Evolutionary conservation across 2,888 invertebrate species (phyloP).

Genomic region (Habrosyne pyritoides): DNA sequence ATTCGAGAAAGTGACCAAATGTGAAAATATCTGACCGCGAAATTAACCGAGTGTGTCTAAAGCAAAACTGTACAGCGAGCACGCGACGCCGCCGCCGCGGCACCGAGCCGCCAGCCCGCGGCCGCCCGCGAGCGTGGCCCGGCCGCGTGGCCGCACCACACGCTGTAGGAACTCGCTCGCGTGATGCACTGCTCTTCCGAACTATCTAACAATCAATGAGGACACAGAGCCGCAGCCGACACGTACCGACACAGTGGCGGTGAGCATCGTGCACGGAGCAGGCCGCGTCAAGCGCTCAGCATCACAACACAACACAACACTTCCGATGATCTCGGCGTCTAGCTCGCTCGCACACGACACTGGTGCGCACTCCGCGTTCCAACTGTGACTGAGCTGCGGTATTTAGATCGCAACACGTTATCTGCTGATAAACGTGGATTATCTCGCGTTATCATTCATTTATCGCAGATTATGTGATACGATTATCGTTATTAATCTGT

Average conservation of each 20-base stretch:
- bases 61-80: neutral
- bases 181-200: too few species aligned
- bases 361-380: neutral
- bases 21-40: slow-evolving; percentile 2
- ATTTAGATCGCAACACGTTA: neutral
- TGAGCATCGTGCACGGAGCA: neutral
- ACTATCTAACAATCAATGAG: too few species aligned
- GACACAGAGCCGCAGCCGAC: too few species aligned
- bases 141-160: too few species aligned
- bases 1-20: slow-evolving; percentile 1
- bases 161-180: too few species aligned
- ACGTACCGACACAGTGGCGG: neutral
- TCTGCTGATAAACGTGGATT: neutral
- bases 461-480: neutral
- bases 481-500: neutral
- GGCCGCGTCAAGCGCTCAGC: neutral
- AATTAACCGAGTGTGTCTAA: slow-evolving; percentile 1
- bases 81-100: too few species aligned
- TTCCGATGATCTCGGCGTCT: neutral
- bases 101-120: neutral
- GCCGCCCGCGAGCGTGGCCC: neutral
- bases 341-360: neutral
- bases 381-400: neutral
- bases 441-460: neutral
- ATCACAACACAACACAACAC: neutral